Evolutionary conservation across 2,113 vertebrate genomes (phyloP), one percentile per base, ranked within the genome.

Genomic region (Pheucticus melanocephalus): DNA sequence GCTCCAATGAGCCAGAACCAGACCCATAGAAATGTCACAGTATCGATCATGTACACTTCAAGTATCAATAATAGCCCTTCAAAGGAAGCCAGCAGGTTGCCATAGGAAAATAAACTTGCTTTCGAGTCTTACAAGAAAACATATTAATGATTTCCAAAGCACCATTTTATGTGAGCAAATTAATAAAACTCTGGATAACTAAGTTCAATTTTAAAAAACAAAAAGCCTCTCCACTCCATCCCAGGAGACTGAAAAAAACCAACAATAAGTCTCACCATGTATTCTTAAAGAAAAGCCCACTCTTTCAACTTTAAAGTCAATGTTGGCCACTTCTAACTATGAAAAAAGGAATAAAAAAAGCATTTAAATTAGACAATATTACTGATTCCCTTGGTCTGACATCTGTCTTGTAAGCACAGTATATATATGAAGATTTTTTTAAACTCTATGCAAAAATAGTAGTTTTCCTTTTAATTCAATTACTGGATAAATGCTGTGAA

Each of bases 191-290:
- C 15, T 48, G 35, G 15, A 71, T 24, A 90, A 50, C n/a, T 28
- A 63, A 75, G 30, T 42, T 63, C 5, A 82, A 61, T 25, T 25
- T 10, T 23, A 65, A 56, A 69, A 66, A 50, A 3, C 7, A 12
- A 56, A 48, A 68, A 28, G 6, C 5, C 5, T 3, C 2, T 9
- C 9, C 27, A 19, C 4, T 31, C 14, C 2, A 8, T 5, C 9
- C 19, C 5, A 61, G 6, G 10, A 66, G 10, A 59, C 16, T 9
- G 24, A 45, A 68, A 40, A 61, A 76, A 40, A 0, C 0, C 5
- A 60, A 35, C 3, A 9, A 12, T 45, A 50, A 75, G 59, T 10
- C 12, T 47, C 17, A 40, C 8, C 8, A 40, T 23, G 2, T 64
- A 47, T 64, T 90, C n/a, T 60, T 39, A 37, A 72, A 92, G n/a